Percentiles rank a stretch among this genome's conserved stretches.
These are phyloP conservation scores for Halichoeres trimaculatus DNA, from an alignment of 2,113 vertebrate species.

Conservation along the genomic window DNA sequence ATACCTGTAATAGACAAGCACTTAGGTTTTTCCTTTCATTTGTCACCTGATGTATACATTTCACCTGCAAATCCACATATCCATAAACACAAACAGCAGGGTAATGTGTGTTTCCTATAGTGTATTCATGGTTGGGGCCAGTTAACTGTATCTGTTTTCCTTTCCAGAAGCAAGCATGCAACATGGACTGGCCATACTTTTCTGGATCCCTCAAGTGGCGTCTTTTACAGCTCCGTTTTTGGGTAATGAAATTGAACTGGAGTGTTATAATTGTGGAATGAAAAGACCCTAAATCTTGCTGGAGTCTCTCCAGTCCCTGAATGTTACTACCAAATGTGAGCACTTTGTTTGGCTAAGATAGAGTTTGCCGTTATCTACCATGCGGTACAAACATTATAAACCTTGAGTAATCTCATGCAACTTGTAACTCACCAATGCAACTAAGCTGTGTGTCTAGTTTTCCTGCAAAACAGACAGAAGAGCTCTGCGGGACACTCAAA, in stretches of 20 bases:
- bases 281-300: not conserved
- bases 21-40: not conserved
- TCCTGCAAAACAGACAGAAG: slow-evolving; percentile 50
- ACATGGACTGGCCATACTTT: not conserved
- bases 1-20: not conserved
- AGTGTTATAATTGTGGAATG: not conserved
- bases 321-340: not conserved
- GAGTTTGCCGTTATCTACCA: slow-evolving; percentile 25
- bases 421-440: slow-evolving; percentile 66
- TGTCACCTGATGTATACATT: not conserved
- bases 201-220: not conserved
- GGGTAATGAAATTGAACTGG: not conserved
- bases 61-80: not conserved
- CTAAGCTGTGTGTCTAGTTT: slow-evolving; percentile 59
- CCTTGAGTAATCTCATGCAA: slow-evolving; percentile 60
- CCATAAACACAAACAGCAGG: not conserved
- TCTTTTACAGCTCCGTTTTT: not conserved
- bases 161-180: slow-evolving; percentile 20
- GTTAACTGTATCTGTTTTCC: not conserved
- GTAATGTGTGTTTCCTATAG: not conserved
- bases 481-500: slow-evolving; percentile 59
- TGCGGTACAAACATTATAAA: slow-evolving; percentile 29
- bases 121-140: not conserved
- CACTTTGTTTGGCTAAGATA: not conserved
- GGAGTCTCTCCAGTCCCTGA: not conserved